These are phyloP conservation scores for Mimumesa dahlbomi DNA, from an alignment of 2,888 invertebrate species.

Conservation along the genomic window DNA sequence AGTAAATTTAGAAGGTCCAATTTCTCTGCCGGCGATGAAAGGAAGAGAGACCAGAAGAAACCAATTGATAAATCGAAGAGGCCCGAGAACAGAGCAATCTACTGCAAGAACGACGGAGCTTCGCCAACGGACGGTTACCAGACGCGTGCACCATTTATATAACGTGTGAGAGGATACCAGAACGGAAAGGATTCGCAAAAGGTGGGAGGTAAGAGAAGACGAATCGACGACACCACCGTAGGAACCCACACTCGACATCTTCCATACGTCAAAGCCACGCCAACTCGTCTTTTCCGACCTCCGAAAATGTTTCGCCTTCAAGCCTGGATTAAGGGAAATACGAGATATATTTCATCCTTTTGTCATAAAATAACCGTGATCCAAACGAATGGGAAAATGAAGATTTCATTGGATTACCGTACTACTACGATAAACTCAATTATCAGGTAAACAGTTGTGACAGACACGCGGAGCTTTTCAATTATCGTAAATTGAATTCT, in stretches of 20 bases:
- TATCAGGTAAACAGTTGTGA: no score
- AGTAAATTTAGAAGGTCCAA: constrained; percentile 43
- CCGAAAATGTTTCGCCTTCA: constrained; percentile 49
- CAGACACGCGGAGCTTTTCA: no score
- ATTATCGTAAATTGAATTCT: background rate
- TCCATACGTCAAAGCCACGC: constrained; percentile 74
- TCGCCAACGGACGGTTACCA: constrained; percentile 69
- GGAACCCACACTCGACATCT: constrained; percentile 70
- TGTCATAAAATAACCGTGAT: constrained; percentile 24
- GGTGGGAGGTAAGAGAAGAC: constrained; percentile 74
- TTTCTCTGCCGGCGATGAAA: constrained; percentile 34
- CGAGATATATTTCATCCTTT: constrained; percentile 42
- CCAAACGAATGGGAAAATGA: constrained; percentile 3
- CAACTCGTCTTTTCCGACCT: constrained; percentile 49
- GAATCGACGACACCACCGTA: constrained; percentile 77
- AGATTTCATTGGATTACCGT: background rate
- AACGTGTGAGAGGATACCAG: constrained; percentile 63
- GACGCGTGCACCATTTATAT: constrained; percentile 72
- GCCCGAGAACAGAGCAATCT: constrained; percentile 66
- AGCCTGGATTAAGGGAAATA: constrained; percentile 38
- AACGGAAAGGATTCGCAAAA: constrained; percentile 73
- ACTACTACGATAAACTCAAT: no score
- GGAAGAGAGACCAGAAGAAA: constrained; percentile 48
- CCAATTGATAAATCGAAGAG: constrained; percentile 73
- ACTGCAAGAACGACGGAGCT: constrained; percentile 57